Base-by-base conservation (phyloP, 2,797 vertebrate genomes). In the Lithobates sylvaticus region DNA sequence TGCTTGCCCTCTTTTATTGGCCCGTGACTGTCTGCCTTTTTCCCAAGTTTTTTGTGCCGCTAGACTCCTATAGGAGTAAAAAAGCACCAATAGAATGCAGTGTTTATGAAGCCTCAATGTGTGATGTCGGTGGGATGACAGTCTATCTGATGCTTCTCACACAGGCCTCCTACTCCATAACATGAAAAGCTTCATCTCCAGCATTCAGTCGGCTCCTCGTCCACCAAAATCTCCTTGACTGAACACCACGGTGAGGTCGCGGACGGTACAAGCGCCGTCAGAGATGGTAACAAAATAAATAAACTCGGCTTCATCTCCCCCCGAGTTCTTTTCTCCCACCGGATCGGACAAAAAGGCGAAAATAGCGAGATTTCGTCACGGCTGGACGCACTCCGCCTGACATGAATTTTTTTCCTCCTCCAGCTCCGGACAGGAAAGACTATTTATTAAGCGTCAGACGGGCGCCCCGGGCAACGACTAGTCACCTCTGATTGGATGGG, bases 361-460 rank as follows among this genome's bases (percentile, higher is more conserved):
- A 83, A 84, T 90, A 82, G 86, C 76, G 84, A 90, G 47, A 65
- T 84, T 82, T 82, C 65, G 93, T 94, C 92, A 92, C 81, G 92
- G 92, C 91, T 93, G 90, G 91, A 91, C 93, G 89, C 86, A 78
- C 77, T 86, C 88, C 90, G 27, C 21, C 76, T 88, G 91, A 93
- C 89, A 91, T 93, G 73, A 91, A 77, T 5, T 71, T 72, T 91
- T 39, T 92, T 92, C 89, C 90, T 81, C 87, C 32, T 72, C 73
- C 90, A 88, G 89, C 92, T 90, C 93, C 90, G 93, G 93, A 93
- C 91, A 92, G 93, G 92, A 93, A 94, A 93, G 94, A 93, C 88
- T 85, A 93, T 92, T 93, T 93, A 94, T 95, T 94, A 94, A 91
- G 72, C 90, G 88, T 88, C 93, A 92, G 88, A 89, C 92, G 83